These are phyloP conservation scores for Macropus fuliginosus DNA, from an alignment of 2,797 vertebrate genomes.

Conservation along the genomic window DNA sequence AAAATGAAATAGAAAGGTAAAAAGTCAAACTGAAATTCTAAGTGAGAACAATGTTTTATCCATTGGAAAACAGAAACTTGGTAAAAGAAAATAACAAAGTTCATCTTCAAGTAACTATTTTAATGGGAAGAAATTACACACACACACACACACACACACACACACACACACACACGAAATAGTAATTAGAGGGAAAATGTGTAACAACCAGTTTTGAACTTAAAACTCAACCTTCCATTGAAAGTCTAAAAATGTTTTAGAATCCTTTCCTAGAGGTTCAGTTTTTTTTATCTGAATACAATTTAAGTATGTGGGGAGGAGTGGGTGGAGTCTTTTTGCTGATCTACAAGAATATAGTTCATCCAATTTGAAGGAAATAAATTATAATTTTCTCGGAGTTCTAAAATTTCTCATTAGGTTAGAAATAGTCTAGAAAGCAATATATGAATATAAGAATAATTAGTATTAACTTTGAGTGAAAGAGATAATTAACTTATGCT, in stretches of 20 bases:
- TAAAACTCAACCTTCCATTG: conserved; percentile 24
- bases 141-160: too few species aligned
- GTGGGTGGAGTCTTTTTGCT: neutral
- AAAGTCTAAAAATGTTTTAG: conserved; percentile 19
- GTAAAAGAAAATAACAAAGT: conserved; percentile 3
- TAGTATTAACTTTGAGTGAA: neutral
- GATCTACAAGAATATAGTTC: neutral
- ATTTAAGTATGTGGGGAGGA: neutral
- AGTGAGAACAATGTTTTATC: conserved; percentile 14
- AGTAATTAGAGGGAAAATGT: neutral
- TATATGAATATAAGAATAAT: neutral
- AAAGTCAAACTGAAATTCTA: conserved; percentile 41
- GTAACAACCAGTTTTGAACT: conserved; percentile 47
- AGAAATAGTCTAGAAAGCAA: neutral
- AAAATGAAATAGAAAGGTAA: conserved; percentile 34
- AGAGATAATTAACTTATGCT: neutral
- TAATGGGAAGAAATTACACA: neutral
- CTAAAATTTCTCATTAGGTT: conserved; percentile 24
- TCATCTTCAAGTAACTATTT: conserved; percentile 15
- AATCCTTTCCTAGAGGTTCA: conserved; percentile 36
- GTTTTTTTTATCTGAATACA: neutral
- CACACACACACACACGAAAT: neutral
- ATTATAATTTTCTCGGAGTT: conserved; percentile 30
- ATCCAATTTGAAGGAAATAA: neutral
- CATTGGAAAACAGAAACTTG: neutral